Percentiles rank a stretch among this genome's conserved stretches.
Conservation (phyloP, 2,888 invertebrate species). For the Gisinianus flammeolus region DNA sequence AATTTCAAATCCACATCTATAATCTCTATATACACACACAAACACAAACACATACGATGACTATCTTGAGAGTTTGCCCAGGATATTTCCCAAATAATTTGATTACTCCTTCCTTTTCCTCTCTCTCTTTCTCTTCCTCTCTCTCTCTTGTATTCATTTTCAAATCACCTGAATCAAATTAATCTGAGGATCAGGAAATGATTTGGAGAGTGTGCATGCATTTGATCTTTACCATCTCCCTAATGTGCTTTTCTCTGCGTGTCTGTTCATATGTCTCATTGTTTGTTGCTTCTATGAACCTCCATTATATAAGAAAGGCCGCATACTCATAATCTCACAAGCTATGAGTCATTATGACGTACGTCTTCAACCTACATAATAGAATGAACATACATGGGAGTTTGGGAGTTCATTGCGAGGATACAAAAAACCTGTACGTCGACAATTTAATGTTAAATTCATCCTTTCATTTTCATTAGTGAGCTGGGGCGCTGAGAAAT, state of each 20-base stretch:
- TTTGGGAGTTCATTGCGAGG: background rate
- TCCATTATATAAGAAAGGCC: no score
- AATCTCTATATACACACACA: background rate
- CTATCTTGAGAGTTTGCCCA: background rate
- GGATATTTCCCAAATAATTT: background rate
- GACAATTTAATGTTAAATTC: background rate
- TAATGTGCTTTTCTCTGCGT: constrained; percentile 13
- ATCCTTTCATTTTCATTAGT: background rate
- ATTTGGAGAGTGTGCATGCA: background rate
- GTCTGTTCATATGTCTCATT: background rate
- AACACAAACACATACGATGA: background rate
- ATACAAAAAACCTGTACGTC: background rate
- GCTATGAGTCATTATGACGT: background rate
- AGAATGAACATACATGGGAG: background rate
- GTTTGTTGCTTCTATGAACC: background rate
- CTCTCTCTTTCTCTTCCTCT: no score
- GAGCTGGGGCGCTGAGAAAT: no score
- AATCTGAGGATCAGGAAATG: background rate
- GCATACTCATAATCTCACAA: no score
- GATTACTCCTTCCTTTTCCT: background rate
- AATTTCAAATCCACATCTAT: background rate
- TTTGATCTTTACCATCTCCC: background rate
- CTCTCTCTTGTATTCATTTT: no score
- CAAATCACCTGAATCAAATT: constrained; percentile 12
- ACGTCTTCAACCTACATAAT: background rate